These are phyloP conservation scores for Megalurothrips usitatus DNA, from an alignment of 2,888 invertebrate species.

Conservation along the genomic window DNA sequence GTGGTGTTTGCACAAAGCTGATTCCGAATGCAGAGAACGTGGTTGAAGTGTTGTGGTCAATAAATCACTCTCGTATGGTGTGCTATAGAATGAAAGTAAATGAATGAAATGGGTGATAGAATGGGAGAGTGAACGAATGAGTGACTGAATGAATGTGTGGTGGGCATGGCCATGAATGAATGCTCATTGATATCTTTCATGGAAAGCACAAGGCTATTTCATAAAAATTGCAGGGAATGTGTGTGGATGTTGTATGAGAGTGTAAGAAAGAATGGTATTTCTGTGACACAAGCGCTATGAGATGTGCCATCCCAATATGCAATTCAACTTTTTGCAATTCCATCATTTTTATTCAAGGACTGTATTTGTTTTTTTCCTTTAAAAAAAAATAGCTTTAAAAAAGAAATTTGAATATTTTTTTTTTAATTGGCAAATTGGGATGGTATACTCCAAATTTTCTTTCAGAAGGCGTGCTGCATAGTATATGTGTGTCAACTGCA, in stretches of 20 bases:
- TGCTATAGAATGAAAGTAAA: too few relatives aligned
- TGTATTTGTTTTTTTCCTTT: neutral
- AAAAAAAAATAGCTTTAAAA: neutral
- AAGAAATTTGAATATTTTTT: neutral
- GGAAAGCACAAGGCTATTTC: too few relatives aligned
- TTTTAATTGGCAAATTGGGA: neutral
- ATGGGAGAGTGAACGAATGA: neutral
- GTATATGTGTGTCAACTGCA: too few relatives aligned
- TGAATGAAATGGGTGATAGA: neutral
- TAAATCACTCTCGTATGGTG: too few relatives aligned
- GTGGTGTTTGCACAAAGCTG: too few relatives aligned
- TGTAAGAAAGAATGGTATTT: neutral
- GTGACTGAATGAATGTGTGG: neutral
- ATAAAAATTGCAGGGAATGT: neutral
- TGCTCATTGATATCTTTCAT: too few relatives aligned
- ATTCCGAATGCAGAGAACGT: too few relatives aligned
- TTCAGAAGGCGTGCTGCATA: neutral
- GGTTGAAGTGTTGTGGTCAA: too few relatives aligned
- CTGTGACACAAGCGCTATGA: slow-evolving; percentile 3
- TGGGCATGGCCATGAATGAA: neutral
- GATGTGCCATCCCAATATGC: neutral
- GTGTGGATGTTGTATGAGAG: neutral
- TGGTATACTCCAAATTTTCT: neutral
- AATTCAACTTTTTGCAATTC: neutral
- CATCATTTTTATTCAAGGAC: too few relatives aligned